Evolutionary conservation across 2,113 vertebrate genomes (phyloP), one percentile per base, ranked within the genome.

Genomic region (Gambusia holbrooki): DNA sequence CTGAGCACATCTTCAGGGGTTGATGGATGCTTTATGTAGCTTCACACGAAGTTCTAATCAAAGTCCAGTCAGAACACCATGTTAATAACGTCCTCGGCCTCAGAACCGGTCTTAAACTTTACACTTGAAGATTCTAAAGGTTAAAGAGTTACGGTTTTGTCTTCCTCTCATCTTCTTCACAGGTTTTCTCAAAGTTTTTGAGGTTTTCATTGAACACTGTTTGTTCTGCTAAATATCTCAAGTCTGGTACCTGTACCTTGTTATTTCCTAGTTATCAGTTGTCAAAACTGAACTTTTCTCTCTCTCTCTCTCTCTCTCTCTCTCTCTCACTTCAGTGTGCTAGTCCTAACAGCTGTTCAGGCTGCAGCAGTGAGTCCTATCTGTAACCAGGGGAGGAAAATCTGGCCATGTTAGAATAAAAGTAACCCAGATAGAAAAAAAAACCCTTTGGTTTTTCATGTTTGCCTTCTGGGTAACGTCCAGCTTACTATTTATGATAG

Each of bases 1-100:
- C 29, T 42, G 68, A 60, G 13, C 2, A 37, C 14, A 60, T 65
- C 63, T n/a, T 30, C 19, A 29, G 27, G 63, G 66, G 62, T 54
- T 72, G 58, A 64, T 29, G 54, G 42, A 69, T 33, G 11, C 76
- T 82, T 77, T 58, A 72, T 81, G 76, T 60, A 83, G 82, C 80
- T 69, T 71, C 28, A 62, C 60, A 35, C 25, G 13, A 45, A 74
- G 65, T 86, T 84, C 75, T 84, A n/a, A 87, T 80, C 1, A 40
- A 1, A 25, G 62, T 76, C 71, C 71, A 74, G 80, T 88, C 74
- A 78, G 60, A 73, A 69, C 30, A 51, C 6, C 30, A 17, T n/a
- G n/a, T 83, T 82, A 79, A 32, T 32, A 42, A 71, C 78, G 66
- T 72, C 73, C 54, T 72, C 30, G 71, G 22, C 68, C 54, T 62